Conservation (phyloP, 1,140 invertebrate genomes). For the Pissodes strobi region DNA sequence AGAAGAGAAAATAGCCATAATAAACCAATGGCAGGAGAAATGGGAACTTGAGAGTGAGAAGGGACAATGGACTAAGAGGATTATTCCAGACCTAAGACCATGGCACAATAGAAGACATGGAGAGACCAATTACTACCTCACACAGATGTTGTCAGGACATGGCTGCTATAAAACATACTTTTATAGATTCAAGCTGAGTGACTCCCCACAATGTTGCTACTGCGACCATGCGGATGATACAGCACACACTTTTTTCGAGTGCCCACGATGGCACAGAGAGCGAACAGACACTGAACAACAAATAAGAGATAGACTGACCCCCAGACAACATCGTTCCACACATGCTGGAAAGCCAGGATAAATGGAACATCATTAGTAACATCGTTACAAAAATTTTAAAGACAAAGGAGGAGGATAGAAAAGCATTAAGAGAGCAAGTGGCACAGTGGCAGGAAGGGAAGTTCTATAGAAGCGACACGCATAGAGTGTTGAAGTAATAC, state of each 20-base stretch:
- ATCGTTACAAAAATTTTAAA: no score
- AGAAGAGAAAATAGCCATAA: background rate
- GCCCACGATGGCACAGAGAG: constrained; percentile 33
- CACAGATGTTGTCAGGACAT: constrained; percentile 46
- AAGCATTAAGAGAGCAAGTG: no score
- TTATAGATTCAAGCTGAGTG: constrained; percentile 38
- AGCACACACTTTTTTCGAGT: constrained; percentile 45
- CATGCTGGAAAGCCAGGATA: no score
- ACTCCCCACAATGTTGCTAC: constrained; percentile 17
- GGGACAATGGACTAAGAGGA: constrained; percentile 25
- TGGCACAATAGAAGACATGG: constrained; percentile 37
- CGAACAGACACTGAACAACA: no score
- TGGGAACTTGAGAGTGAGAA: constrained; percentile 27
- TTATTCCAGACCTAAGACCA: constrained; percentile 13
- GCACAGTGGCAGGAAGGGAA: no score
- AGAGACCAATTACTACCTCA: constrained; percentile 39
- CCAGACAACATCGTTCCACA: no score
- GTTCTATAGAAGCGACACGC: no score
- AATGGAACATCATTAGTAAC: no score
- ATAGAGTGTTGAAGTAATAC: no score
- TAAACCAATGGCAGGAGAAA: constrained; percentile 13
- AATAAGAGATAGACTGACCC: no score
- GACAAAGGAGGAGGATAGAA: no score
- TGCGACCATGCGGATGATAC: constrained; percentile 34
- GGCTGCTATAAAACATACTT: constrained; percentile 41